Evolutionary conservation across 2,113 vertebrate species (phyloP).

Genomic region (Calidris pugnax): DNA sequence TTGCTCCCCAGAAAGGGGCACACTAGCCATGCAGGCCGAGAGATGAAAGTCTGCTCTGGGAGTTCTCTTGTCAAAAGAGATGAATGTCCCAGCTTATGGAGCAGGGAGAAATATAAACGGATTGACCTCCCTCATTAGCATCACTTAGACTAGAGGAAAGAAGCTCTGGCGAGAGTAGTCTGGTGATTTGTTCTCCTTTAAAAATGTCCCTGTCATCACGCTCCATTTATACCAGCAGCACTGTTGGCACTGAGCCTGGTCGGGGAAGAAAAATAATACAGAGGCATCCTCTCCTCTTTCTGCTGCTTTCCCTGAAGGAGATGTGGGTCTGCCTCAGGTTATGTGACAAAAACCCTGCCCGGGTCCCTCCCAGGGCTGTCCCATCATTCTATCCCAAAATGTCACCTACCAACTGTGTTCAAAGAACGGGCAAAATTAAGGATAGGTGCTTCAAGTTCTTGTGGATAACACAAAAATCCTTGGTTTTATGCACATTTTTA

Average conservation of each 20-base stretch:
- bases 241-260: slow-evolving; percentile 9
- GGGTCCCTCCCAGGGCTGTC: not conserved
- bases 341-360: not conserved
- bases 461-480: not conserved
- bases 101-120: not conserved
- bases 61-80: not conserved
- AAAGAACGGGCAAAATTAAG: not conserved
- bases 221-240: slow-evolving; percentile 10
- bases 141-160: not conserved
- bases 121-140: slow-evolving; percentile 37
- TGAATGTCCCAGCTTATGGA: not conserved
- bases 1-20: not conserved
- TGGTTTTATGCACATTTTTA: not conserved
- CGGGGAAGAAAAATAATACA: not conserved
- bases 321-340: not conserved
- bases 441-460: not conserved
- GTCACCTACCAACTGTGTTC: not conserved
- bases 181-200: slow-evolving; percentile 40
- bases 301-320: not conserved
- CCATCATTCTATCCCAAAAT: not conserved
- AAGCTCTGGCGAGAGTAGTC: not conserved
- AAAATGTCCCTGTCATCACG: slow-evolving; percentile 21
- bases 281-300: not conserved
- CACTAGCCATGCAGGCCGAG: not conserved
- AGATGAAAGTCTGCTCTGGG: not conserved